Base-by-base conservation (phyloP, 2,113 vertebrate species). In the Grallaria varia region DNA sequence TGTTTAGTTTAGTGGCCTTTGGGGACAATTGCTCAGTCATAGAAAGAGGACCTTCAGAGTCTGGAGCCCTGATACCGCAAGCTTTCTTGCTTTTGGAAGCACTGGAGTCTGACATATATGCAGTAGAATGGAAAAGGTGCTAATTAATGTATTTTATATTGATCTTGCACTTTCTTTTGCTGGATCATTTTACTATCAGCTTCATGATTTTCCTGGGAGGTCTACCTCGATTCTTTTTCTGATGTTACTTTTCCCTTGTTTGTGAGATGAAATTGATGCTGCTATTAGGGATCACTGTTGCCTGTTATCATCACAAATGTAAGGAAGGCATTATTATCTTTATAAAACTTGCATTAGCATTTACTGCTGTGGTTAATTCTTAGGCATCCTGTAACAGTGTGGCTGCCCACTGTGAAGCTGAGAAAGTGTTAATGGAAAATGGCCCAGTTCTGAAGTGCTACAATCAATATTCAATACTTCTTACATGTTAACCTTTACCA, bases 401-500 rank as follows among this genome's bases (percentile, higher is more conserved):
- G 87, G 52, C 44, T 97, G 68, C 83, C 87, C 94, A 35, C 96
- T 79, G 90, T 87, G 92, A 95, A 96, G 89, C 93, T 49, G 56
- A 93, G 94, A 97, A 96, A 87, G 88, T 91, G 49, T 62, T 95
- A 79, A 93, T 97, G 95, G 96, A 97, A 97, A 94, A 82, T 81
- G 64, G 87, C 45, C 63, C 92, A 87, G 7, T 60, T 75, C 71
- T 84, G 84, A 97, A 90, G 90, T 91, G 85, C 93, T 85, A 84
- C 33, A 44, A 91, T 97, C 96, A 93, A 92, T 96, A 89, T 93
- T 76, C 86, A 93, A 92, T 95, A 89, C 75, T 90, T 89, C 68
- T 97, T 97, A 97, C 74, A 92, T 79, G 77, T 82, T 97, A 80
- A 97, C 95, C 73, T 88, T 97, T 95, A 94, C 95, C 90, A 84